Evolutionary conservation across 2,888 invertebrate species (phyloP).

Genomic region (Synanthedon vespiformis): DNA sequence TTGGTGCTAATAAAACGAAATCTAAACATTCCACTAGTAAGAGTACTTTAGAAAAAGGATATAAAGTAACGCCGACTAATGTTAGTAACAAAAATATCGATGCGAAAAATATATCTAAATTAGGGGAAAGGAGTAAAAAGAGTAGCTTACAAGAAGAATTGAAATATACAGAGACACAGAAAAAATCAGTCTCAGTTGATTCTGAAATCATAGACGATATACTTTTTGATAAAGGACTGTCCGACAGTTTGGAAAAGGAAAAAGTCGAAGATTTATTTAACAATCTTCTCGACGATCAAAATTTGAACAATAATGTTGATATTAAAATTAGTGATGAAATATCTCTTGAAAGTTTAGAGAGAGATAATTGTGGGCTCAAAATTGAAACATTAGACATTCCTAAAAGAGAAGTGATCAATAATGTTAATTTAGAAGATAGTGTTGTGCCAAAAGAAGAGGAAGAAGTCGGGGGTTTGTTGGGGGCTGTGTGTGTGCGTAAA

Average conservation of each 20-base stretch:
- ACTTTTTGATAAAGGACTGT: constrained; percentile 34
- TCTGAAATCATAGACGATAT: constrained; percentile 27
- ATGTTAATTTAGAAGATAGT: constrained; percentile 36
- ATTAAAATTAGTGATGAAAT: constrained; percentile 26
- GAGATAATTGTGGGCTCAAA: constrained; percentile 33
- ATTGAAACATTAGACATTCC: constrained; percentile 6
- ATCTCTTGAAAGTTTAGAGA: constrained; percentile 10
- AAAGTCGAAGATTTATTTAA: constrained; percentile 55
- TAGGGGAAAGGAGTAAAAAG: constrained; percentile 26
- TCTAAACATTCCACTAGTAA: constrained; percentile 64
- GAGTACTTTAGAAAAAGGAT: constrained; percentile 62
- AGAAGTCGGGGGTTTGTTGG: constrained; percentile 45
- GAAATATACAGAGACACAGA: constrained; percentile 22
- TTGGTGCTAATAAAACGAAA: constrained; percentile 67
- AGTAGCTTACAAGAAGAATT: constrained; percentile 27
- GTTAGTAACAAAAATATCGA: constrained; percentile 44
- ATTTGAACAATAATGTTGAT: constrained; percentile 21
- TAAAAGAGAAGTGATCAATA: constrained; percentile 10
- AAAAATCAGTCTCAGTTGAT: constrained; percentile 7
- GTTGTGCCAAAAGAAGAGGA: constrained; percentile 55
- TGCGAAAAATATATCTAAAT: constrained; percentile 33
- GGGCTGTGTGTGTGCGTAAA: constrained; percentile 63
- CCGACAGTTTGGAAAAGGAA: constrained; percentile 40
- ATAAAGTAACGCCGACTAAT: constrained; percentile 53
- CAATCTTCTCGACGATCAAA: constrained; percentile 34